Conservation (phyloP, 2,113 vertebrate species). For the Pardalotus punctatus region DNA sequence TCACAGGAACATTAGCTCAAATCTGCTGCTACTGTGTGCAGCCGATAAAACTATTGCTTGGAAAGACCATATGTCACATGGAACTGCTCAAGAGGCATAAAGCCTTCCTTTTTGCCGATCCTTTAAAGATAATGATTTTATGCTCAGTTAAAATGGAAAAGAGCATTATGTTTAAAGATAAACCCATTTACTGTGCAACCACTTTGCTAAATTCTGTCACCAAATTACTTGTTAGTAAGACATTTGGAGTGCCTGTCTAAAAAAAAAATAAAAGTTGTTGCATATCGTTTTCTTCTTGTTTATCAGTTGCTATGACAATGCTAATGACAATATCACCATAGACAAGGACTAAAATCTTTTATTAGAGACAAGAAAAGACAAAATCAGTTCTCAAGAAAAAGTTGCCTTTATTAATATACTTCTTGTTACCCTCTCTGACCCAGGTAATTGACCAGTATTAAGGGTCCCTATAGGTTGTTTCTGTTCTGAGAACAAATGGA, state of each 20-base stretch:
- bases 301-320: conserved; percentile 53
- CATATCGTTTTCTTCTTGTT: conserved; percentile 36
- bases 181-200: conserved; percentile 50
- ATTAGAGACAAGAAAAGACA: background rate
- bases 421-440: background rate
- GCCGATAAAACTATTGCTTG: conserved; percentile 66
- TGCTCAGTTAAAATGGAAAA: conserved; percentile 77
- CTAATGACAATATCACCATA: conserved; percentile 28
- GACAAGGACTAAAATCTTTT: background rate
- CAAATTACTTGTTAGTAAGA: conserved; percentile 65
- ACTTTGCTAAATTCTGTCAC: conserved; percentile 63
- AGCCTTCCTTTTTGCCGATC: conserved; percentile 41
- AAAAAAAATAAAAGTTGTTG: background rate
- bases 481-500: background rate
- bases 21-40: conserved; percentile 65
- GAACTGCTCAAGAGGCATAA: conserved; percentile 66
- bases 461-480: background rate
- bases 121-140: conserved; percentile 73
- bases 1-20: conserved; percentile 72
- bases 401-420: background rate
- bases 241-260: conserved; percentile 1
- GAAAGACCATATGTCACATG: conserved; percentile 75
- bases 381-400: background rate
- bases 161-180: conserved; percentile 71
- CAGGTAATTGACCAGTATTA: background rate